phyloP scores from a whole-genome alignment of 2,797 vertebrate species.

The Takifugu ocellatus region DNA sequence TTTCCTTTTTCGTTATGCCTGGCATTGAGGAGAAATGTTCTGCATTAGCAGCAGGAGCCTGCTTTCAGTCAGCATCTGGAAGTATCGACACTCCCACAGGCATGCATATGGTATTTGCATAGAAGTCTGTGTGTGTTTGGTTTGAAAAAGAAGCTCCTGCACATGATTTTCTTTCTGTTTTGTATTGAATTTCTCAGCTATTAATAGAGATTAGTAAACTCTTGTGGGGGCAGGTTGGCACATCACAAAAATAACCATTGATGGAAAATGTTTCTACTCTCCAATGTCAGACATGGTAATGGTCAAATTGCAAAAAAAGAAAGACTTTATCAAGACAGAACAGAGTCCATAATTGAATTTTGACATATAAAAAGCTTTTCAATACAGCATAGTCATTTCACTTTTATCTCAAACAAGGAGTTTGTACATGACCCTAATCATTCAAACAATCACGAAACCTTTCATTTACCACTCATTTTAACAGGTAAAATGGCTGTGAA shows the following conservation, averaged over 20 bases:
- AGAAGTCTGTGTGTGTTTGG: slow-evolving; percentile 4
- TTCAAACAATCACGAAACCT: background rate
- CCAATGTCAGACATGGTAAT: background rate
- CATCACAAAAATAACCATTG: slow-evolving; percentile 9
- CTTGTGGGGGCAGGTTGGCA: background rate
- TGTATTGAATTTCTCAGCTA: too few species aligned
- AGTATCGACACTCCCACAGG: too few species aligned
- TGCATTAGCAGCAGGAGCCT: too few species aligned
- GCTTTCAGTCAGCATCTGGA: too few species aligned
- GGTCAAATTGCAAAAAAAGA: background rate
- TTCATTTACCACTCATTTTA: slow-evolving; percentile 37
- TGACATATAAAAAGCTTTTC: too few species aligned
- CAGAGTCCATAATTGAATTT: too few species aligned
- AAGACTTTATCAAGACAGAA: too few species aligned
- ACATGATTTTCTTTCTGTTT: too few species aligned
- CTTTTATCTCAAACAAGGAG: too few species aligned
- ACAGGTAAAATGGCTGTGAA: slow-evolving; percentile 84
- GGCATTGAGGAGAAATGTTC: background rate
- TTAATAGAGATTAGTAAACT: too few species aligned
- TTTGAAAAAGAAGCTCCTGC: slow-evolving; percentile 13
- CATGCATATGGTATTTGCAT: too few species aligned
- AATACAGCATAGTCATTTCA: too few species aligned
- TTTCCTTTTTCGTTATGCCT: background rate
- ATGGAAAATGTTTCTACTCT: background rate
- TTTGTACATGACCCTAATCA: background rate